Evolutionary conservation across 1,140 invertebrate genomes (phyloP), one percentile per base, ranked within the genome.

Genomic region (Lanistes nyassanus): DNA sequence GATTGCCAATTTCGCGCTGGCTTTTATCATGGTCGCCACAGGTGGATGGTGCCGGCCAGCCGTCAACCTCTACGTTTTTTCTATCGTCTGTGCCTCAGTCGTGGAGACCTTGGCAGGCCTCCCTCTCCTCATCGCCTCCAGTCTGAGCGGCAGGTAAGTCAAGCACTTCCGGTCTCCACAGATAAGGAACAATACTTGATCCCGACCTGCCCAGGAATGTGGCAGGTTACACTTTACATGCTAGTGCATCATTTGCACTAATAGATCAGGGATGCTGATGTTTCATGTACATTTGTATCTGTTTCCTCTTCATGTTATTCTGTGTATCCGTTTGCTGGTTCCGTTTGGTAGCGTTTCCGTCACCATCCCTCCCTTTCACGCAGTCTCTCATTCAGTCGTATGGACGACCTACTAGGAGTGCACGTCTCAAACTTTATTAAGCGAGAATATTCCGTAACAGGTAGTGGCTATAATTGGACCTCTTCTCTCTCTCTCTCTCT

Each of bases 51-150:
- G 53, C 16, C 47, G 42, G 1, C 68, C 68, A 4, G 51, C 23
- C 9, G 68, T 71, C 68, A 71, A 71, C 51, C 68, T 71, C 4
- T 71, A 71, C 34, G 53, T 71, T 29, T 37, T 71, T 34, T n/a
- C 68, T 31, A 71, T 71, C 47, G 31, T 34, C 51, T 23, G 36
- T 16, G n/a, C 67, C 42, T 69, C 67, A 11, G 7, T 26, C 47
- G 56, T 71, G 31, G 68, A 71, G 36, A 21, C 68, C 47, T 9
- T 71, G 23, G 19, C 29, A 23, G 68, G 68, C 31, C 56, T 56
- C 53, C 68, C 68, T 7, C 16, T 71, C 51, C 13, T 71, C 47
- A 71, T 71, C 36, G 29, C 68, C 34, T 71, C 68, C 51, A 71
- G 37, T 36, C 36, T 71, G 7, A 36, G 16, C 16, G 53, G 68